Base-by-base conservation (phyloP, 1,140 invertebrate species). In the Piezodorus guildinii region DNA sequence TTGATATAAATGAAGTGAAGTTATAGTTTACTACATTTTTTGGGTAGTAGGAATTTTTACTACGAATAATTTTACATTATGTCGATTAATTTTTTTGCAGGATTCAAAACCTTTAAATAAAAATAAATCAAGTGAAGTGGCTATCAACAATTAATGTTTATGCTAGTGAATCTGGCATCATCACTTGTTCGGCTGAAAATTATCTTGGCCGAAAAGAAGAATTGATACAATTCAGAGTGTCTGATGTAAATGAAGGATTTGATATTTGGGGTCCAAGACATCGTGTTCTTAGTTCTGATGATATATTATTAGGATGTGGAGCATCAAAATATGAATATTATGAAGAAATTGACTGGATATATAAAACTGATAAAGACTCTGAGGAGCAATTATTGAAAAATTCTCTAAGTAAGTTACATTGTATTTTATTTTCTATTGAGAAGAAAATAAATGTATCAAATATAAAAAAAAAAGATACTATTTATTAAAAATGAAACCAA, bases 241-340 rank as follows among this genome's bases (percentile, higher is more conserved):
- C 44, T 39, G 63, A 64, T 52, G 54, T 64, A 8, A 34, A 54
- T 58, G 21, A 64, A 23, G 63, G 54, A 12, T 64, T 64, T 46
- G 51, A 64, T 59, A 43, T 64, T 30, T 64, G 39, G 30, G 54
- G 54, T 9, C 30, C 51, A 49, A 58, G 21, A 58, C 25, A 43
- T 5, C 17, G 34, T 17, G 49, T 64, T 39, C 45, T 56, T 15
- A 56, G 39, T 23, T 17, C 54, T 16, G 63, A 64, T 21, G 43
- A 3, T 16, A 60, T 64, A 44, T 14, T 45, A 27, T 16, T 64
- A 12, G 54, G 19, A 43, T 64, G 63, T 64, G 63, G 63, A 27
- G 52, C 63, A 15, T 64, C 63, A 14, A 64, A 39, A 1, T 30
- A 30, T 34, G 19, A 39, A 19, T 63, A 34, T 63, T 3, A 51